These are phyloP conservation scores for Leptopilina syphax DNA, from an alignment of 2,888 invertebrate genomes.

Conservation along the genomic window DNA sequence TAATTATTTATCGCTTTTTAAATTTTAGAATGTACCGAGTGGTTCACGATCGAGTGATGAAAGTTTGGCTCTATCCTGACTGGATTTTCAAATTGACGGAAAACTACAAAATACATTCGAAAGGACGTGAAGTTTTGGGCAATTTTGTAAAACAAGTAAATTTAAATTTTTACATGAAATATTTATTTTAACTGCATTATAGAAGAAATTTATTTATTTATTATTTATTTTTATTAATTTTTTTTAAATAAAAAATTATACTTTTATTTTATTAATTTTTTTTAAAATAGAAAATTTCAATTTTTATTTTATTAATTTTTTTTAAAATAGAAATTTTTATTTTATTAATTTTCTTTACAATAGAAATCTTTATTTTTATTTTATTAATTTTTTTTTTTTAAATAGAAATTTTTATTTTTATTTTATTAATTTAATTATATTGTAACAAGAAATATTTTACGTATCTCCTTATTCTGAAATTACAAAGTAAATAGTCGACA, in stretches of 20 bases:
- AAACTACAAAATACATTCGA: constrained; percentile 44
- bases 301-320: background rate
- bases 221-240: too few species aligned
- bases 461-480: too few species aligned
- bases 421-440: too few species aligned
- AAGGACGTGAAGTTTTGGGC: constrained; percentile 47
- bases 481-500: too few species aligned
- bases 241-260: background rate
- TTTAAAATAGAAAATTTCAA: background rate
- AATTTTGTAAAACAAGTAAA: constrained; percentile 52
- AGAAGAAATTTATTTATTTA: background rate
- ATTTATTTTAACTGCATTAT: background rate
- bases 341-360: too few species aligned
- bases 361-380: background rate
- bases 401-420: too few species aligned
- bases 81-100: constrained; percentile 55
- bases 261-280: too few species aligned
- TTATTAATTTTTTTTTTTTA: too few species aligned
- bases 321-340: too few species aligned
- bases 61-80: constrained; percentile 59
- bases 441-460: too few species aligned
- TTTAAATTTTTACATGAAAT: too few species aligned
- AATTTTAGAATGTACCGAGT: constrained; percentile 57
- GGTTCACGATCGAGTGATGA: constrained; percentile 56
- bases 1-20: background rate